phyloP scores from a whole-genome alignment of 2,797 vertebrate species.

The Stomatorhinus walkeri region DNA sequence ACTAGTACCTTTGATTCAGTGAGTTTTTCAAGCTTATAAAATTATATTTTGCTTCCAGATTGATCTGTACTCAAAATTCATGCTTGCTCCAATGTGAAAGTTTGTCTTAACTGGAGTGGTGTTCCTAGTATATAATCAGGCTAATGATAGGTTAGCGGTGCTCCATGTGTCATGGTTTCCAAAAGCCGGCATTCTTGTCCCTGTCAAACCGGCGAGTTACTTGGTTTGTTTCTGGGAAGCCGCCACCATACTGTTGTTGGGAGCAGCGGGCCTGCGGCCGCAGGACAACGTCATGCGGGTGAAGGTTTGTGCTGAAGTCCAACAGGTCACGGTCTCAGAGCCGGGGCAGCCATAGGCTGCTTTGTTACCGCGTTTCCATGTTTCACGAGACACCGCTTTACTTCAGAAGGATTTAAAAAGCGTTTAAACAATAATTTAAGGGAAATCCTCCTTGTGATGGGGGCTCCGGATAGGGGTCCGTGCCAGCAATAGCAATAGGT shows the following conservation, averaged over 20 bases:
- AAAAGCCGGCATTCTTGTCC: neutral
- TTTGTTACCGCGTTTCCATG: neutral
- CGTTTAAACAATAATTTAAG: neutral
- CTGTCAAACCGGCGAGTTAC: neutral
- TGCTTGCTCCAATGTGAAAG: neutral
- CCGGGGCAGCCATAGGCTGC: neutral
- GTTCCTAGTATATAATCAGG: neutral
- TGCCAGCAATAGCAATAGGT: neutral
- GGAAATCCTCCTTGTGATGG: neutral
- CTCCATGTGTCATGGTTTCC: neutral
- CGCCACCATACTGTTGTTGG: neutral
- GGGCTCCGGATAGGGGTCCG: neutral
- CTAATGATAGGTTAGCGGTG: neutral
- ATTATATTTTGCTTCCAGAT: neutral
- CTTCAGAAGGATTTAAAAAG: neutral
- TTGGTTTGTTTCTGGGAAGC: neutral
- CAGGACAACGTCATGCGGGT: neutral
- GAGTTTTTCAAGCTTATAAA: neutral
- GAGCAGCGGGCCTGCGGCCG: neutral
- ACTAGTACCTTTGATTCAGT: neutral
- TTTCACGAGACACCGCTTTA: neutral
- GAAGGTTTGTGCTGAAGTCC: neutral
- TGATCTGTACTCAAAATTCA: neutral
- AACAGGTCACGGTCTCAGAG: neutral
- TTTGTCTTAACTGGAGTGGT: neutral